Conservation (phyloP, 2,888 invertebrate genomes). For the Fragum whitleyi region DNA sequence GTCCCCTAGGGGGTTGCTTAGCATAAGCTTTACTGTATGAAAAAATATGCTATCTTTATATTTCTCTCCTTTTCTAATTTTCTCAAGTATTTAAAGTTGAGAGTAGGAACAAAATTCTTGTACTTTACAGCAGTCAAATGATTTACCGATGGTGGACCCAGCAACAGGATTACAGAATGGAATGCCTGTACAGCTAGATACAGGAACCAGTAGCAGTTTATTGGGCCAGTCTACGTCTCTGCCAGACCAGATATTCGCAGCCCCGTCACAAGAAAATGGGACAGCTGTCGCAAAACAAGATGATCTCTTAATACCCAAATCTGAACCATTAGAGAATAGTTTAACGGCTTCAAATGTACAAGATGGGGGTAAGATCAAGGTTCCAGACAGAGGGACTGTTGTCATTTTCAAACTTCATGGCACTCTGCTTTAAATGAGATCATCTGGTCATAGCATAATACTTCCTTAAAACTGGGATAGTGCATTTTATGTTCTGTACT, state of each 20-base stretch:
- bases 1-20: too few relatives aligned
- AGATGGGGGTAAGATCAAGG: conserved; percentile 21
- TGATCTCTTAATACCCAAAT: conserved; percentile 67
- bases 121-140: conserved; percentile 11
- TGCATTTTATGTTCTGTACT: too few relatives aligned
- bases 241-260: conserved; percentile 65
- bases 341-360: conserved; percentile 16
- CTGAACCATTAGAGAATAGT: conserved; percentile 60
- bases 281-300: conserved; percentile 46
- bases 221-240: conserved; percentile 51
- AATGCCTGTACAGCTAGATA: conserved; percentile 52
- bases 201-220: conserved; percentile 46
- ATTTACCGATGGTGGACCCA: conserved; percentile 46
- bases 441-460: too few relatives aligned
- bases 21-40: too few relatives aligned
- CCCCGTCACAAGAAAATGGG: conserved; percentile 38
- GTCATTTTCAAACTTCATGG: too few relatives aligned
- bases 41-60: too few relatives aligned
- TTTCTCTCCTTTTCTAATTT: too few relatives aligned
- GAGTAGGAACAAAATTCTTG: too few relatives aligned
- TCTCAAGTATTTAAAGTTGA: too few relatives aligned
- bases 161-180: conserved; percentile 47
- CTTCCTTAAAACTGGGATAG: too few relatives aligned
- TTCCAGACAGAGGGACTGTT: too few relatives aligned
- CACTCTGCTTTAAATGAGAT: too few relatives aligned